Base-by-base conservation (phyloP, 2,797 vertebrate genomes). In the Psittacula derbiana region DNA sequence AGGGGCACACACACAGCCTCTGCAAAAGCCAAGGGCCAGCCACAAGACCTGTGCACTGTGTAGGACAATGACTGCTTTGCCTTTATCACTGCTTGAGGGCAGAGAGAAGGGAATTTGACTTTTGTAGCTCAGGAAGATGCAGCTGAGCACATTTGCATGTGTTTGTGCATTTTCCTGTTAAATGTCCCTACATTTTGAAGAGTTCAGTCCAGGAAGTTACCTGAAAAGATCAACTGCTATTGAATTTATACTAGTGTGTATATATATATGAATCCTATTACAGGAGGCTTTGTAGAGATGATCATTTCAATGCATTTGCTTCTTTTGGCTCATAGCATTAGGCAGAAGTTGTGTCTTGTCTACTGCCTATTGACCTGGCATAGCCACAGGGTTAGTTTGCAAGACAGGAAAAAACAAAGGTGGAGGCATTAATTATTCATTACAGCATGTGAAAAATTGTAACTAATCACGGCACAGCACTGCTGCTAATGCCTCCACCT, bases 401-500 rank as follows among this genome's bases (percentile, higher is more conserved):
- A 55, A 88, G 70, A 70, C 27, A 70, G 47, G 9, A 18, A 31
- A 20, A 33, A 57, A 65, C 41, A 80, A 60, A 74, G n/a, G 25
- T 49, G 55, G 28, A 80, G 60, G 67, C 52, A 93, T 72, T 90
- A 95, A 80, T 87, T 93, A 71, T 73, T 94, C 83, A 81, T 94
- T 90, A 80, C 61, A 85, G 86, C 92, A 78, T 76, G 60, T 3
- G 25, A 96, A 94, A 88, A 85, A 84, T 60, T 69, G 82, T 80
- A 80, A 82, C 93, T 90, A 79, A 92, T 94, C 66, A 53, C 0
- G 1, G 78, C 80, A 64, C 83, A 86, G 74, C 2, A 0, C 50
- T 74, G 86, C 95, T 93, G 95, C 74, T 94, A 95, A 95, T 84
- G 76, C 66, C 33, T 78, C 88, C 75, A 58, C 85, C 94, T 69